Base-by-base conservation (phyloP, 2,888 invertebrate species). In the Macrophya annulata region DNA sequence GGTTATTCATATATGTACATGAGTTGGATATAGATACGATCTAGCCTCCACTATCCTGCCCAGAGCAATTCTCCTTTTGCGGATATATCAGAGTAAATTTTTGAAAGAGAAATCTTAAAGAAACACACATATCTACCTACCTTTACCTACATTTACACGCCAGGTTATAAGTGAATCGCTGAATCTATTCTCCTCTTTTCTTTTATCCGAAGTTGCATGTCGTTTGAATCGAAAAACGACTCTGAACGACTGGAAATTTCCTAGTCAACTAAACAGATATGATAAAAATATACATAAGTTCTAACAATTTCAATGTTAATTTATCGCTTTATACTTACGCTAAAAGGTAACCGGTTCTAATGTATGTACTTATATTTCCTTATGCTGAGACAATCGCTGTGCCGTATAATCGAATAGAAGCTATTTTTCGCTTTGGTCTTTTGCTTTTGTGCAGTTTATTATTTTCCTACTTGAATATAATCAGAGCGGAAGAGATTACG, bases 21-120 rank as follows among this genome's bases (percentile, higher is more conserved):
- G 12, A 15, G n/a, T n/a, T n/a, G 25, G 17, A 12, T 1, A 55
- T 31, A 43, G 59, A 59, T 62, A 62, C 59, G 81, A 62, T 81
- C 59, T 59, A 43, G 31, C 31, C 81, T 81, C 40, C n/a, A 77
- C 81, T n/a, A 40, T n/a, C 59, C 21, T 4, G 81, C 40, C 62
- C 59, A 62, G 59, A 62, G 81, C 81, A 25, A 81, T 81, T 81
- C 62, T 59, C 81, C 81, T 59, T 81, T 81, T 51, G 81, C 59
- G 62, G 59, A 21, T 9, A 25, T 40, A 21, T n/a, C 62, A 12
- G 37, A 21, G 59, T 81, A 1, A 62, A 51, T 59, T 77, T 77
- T 77, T 21, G 25, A 37, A 40, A 43, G 59, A 59, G 62, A 62
- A 43, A 81, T 62, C 48, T 77, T 21, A 45, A 45, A 74, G 72